Percentiles rank a stretch among this genome's conserved stretches.
Conservation (phyloP, 2,797 vertebrate species). For the Galago senegalensis region DNA sequence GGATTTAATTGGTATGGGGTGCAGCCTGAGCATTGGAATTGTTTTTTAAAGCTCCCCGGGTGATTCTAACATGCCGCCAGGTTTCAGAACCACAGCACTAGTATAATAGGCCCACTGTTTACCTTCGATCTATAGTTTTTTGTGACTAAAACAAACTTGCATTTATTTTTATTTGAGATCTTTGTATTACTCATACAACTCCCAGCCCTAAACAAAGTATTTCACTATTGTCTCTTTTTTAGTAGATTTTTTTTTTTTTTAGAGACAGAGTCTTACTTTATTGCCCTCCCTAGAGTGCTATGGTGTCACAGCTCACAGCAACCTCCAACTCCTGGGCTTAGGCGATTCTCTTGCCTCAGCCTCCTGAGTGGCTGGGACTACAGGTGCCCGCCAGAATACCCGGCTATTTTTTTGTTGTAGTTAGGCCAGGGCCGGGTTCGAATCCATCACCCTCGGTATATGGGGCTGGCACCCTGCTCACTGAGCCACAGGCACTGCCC, state of each 20-base stretch:
- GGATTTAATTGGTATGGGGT: slow-evolving; percentile 34
- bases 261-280: too few species aligned
- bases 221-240: background rate
- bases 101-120: slow-evolving; percentile 33
- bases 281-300: too few species aligned
- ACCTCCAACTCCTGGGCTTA: too few species aligned
- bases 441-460: too few species aligned
- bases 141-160: slow-evolving; percentile 39
- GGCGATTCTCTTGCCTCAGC: too few species aligned
- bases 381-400: too few species aligned
- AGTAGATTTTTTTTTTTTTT: background rate
- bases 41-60: slow-evolving; percentile 36
- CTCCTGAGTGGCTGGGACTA: too few species aligned
- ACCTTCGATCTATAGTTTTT: slow-evolving; percentile 11
- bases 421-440: too few species aligned
- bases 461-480: too few species aligned
- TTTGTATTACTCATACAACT: background rate
- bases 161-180: background rate
- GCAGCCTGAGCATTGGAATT: slow-evolving; percentile 2
- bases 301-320: too few species aligned
- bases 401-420: too few species aligned
- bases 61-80: background rate
- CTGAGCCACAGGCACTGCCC: too few species aligned
- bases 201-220: background rate
- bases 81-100: background rate